phyloP scores from a whole-genome alignment of 2,113 vertebrate species.

The Aspidoscelis tigris region DNA sequence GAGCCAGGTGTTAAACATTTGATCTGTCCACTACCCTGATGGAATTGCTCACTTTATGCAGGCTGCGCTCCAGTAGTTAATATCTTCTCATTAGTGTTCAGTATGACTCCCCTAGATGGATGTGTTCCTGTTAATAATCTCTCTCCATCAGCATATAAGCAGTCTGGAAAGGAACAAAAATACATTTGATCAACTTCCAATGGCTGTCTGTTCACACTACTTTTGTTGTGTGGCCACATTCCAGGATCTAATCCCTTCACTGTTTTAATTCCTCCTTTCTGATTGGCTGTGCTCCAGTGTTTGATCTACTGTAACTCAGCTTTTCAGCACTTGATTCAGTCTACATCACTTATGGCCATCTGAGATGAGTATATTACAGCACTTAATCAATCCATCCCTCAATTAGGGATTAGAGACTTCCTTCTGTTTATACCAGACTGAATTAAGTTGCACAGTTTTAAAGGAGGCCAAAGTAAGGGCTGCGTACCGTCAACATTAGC shows the following conservation, averaged over 20 bases:
- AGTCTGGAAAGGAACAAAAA: slow-evolving; percentile 30
- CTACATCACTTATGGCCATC: neutral
- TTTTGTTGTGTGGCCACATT: neutral
- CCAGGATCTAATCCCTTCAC: slow-evolving; percentile 30
- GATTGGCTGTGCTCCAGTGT: neutral
- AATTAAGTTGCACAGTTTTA: neutral
- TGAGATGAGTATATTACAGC: neutral
- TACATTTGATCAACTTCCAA: neutral
- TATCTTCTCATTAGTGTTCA: neutral
- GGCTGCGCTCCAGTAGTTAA: slow-evolving; percentile 9
- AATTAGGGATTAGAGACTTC: neutral
- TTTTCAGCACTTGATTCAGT: slow-evolving; percentile 13
- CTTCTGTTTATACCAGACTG: neutral
- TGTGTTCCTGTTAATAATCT: slow-evolving; percentile 11
- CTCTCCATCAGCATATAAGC: slow-evolving; percentile 14
- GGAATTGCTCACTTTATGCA: neutral
- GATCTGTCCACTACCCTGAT: neutral
- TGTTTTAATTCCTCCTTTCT: neutral
- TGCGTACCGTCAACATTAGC: neutral
- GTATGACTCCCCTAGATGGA: neutral
- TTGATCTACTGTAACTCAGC: neutral
- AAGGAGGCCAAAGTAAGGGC: slow-evolving; percentile 10
- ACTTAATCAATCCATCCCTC: slow-evolving; percentile 4
- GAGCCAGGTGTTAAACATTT: slow-evolving; percentile 14
- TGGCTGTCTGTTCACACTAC: neutral